Evolutionary conservation across 2,888 invertebrate species (phyloP), one percentile per base, ranked within the genome.

Genomic region (Zygogramma bicolorata): DNA sequence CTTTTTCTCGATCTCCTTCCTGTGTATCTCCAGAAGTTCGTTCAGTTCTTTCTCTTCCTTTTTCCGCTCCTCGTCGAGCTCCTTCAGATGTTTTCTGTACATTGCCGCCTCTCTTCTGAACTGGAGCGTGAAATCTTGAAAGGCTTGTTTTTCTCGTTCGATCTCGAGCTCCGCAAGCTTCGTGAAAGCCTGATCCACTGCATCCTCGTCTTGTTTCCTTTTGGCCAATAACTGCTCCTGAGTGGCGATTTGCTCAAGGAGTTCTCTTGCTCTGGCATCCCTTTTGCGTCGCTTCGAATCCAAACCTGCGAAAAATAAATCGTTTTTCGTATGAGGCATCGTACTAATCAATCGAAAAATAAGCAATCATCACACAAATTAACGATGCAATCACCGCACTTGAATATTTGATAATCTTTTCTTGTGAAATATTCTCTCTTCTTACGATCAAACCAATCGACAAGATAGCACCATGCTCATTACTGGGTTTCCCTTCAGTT

Each of bases 161-260:
- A 86, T 49, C 75, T 86, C 86, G 13, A 82, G 53, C 65, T 82
- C 75, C 0, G 84, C 80, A n/a, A 86, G 77, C 15, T 78, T 67
- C n/a, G 71, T 77, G 65, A 84, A 84, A 1, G 84, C 84, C 46
- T 83, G 74, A 29, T 86, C 84, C 22, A 85, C 72, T 0, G 84
- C 82, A 2, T 83, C 74, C 75, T 86, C 86, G 71, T 85, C 85
- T 65, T 82, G 81, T 65, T 81, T 82, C 49, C 85, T 75, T 72
- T 85, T 79, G 0, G 72, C 81, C 20, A 82, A 59, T 25, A 85
- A 78, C 66, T 80, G 76, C 70, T 84, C 80, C 46, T 86, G 83
- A 6, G 77, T 65, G 22, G 77, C 79, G 13, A 87, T 83, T 79
- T 87, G 87, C 25, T 84, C 80, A 13, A 75, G 68, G 3, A 87